phyloP scores from a whole-genome alignment of 2,797 vertebrate species.

The Hypotaenidia okinawae region DNA sequence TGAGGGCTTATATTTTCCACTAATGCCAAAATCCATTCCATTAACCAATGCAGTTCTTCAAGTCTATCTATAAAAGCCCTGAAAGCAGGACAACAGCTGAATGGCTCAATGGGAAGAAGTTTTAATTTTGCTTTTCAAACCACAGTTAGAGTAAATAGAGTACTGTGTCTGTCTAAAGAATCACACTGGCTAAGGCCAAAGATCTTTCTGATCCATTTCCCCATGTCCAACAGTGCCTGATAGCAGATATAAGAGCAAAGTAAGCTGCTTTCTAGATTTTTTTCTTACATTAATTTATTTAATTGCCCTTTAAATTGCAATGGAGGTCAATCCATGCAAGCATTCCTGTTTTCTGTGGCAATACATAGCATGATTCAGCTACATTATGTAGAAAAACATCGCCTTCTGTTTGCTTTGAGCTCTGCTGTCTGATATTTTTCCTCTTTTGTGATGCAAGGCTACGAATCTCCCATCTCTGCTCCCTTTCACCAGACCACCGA shows the following conservation, averaged over 20 bases:
- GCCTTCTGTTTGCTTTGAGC: background rate
- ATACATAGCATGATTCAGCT: background rate
- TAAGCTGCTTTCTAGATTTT: background rate
- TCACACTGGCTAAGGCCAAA: background rate
- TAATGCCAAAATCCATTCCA: constrained; percentile 68
- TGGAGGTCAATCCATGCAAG: background rate
- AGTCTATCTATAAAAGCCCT: constrained; percentile 13
- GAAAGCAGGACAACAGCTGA: background rate
- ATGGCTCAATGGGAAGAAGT: background rate
- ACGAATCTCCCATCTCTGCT: background rate
- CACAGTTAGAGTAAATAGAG: background rate
- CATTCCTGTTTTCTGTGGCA: background rate
- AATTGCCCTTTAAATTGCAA: background rate
- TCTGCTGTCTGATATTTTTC: background rate
- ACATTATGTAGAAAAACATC: background rate
- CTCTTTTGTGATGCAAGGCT: background rate
- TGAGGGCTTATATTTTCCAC: constrained; percentile 58
- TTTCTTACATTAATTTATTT: background rate
- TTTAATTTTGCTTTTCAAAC: background rate
- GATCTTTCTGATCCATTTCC: background rate
- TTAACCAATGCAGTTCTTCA: constrained; percentile 63
- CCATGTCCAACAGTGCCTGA: background rate
- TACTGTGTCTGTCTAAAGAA: background rate
- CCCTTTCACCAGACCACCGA: background rate
- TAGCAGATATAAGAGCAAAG: background rate